Evolutionary conservation across 1,140 invertebrate genomes (phyloP).

Genomic region (Eriocheir sinensis): DNA sequence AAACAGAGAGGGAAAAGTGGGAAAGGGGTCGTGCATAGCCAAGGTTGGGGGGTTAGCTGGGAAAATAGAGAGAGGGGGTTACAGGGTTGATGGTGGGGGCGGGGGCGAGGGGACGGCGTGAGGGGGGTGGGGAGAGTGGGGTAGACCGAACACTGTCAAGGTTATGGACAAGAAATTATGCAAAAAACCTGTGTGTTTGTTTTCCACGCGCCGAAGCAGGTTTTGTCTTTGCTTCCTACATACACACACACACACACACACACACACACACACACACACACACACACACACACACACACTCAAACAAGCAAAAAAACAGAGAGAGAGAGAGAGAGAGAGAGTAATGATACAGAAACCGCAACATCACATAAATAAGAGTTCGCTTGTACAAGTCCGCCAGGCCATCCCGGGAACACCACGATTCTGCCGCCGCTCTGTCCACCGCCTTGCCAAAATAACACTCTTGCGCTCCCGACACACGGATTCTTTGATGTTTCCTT

Average conservation of each 20-base stretch:
- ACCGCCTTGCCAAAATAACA: neutral
- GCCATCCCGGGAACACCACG: neutral
- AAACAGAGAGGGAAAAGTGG: neutral
- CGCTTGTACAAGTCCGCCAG: neutral
- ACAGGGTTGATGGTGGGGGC: neutral
- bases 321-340: too few species aligned
- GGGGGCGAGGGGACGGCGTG: neutral
- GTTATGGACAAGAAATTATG: slow-evolving; percentile 17
- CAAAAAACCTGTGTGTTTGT: neutral
- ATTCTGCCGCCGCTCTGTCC: neutral
- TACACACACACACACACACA: slow-evolving; percentile 11
- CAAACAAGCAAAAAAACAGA: too few species aligned
- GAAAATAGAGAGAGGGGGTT: neutral
- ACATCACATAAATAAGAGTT: slow-evolving; percentile 26
- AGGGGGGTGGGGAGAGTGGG: neutral
- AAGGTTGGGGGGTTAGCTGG: neutral
- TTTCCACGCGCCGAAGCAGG: neutral
- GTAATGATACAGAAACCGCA: neutral
- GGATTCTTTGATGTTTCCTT: neutral
- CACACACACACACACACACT: neutral
- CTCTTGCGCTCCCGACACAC: neutral
- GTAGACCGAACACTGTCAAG: neutral
- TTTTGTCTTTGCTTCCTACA: neutral
- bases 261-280: slow-evolving; percentile 49
- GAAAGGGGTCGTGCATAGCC: neutral